A percentile compares a stretch with the other conserved stretches of the same genome.
Conservation (phyloP, 2,113 vertebrate genomes). For the Phrynosoma platyrhinos region DNA sequence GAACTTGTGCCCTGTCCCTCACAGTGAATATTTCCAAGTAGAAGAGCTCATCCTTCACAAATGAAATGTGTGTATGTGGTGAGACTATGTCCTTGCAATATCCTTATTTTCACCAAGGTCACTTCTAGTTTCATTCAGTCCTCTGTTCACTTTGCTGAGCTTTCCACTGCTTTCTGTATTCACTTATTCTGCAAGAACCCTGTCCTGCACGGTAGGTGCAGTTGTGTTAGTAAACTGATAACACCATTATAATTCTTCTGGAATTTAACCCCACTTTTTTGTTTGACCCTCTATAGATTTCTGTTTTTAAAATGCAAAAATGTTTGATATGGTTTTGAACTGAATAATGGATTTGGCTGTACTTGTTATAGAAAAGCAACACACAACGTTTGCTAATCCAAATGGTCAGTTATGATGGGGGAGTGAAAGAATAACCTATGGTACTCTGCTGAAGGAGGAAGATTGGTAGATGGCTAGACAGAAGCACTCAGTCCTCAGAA, state of each 20-base stretch:
- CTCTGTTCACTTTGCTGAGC: not conserved
- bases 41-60: not conserved
- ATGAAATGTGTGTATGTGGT: not conserved
- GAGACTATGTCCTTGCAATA: not conserved
- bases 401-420: not conserved
- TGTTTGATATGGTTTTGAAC: no score
- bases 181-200: not conserved
- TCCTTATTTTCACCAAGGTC: not conserved
- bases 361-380: not conserved
- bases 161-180: not conserved
- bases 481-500: not conserved
- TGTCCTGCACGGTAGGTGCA: not conserved
- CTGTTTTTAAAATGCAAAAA: not conserved
- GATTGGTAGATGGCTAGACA: not conserved
- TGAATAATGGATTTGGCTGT: no score
- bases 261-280: not conserved
- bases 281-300: not conserved
- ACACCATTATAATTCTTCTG: not conserved
- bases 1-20: not conserved
- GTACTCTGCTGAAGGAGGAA: no score
- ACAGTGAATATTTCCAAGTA: not conserved
- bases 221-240: not conserved
- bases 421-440: no score
- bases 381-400: not conserved
- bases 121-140: not conserved